phyloP scores from a whole-genome alignment of 2,888 invertebrate genomes.

The Chouioia cunea region DNA sequence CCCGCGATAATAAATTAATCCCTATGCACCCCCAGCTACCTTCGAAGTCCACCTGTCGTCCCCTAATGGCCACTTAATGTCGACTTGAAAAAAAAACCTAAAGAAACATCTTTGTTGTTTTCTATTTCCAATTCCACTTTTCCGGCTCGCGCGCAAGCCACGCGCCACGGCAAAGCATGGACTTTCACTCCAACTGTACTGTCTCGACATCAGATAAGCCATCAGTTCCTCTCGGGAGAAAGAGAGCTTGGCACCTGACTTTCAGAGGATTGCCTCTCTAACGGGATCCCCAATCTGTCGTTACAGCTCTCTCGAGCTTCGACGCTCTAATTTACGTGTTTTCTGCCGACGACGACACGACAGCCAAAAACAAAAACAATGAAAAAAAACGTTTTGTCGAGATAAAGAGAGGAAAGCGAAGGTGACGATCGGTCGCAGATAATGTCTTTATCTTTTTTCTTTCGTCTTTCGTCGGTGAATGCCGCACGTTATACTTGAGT shows the following conservation, averaged over 20 bases:
- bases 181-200: slow-evolving; percentile 42
- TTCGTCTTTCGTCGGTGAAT: no score
- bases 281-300: slow-evolving; percentile 37
- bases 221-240: background rate
- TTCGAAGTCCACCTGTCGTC: slow-evolving; percentile 43
- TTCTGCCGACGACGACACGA: background rate
- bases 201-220: slow-evolving; percentile 33
- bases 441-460: no score
- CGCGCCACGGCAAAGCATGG: background rate
- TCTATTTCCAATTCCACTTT: slow-evolving; percentile 6
- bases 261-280: slow-evolving; percentile 25
- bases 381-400: background rate
- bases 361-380: background rate
- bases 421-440: background rate
- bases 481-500: no score
- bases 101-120: slow-evolving; percentile 52
- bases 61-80: slow-evolving; percentile 52
- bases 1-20: slow-evolving; percentile 59
- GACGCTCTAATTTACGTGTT: slow-evolving; percentile 24
- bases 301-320: slow-evolving; percentile 8
- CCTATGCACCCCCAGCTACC: slow-evolving; percentile 17
- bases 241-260: slow-evolving; percentile 38
- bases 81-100: slow-evolving; percentile 14
- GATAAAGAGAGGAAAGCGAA: background rate
- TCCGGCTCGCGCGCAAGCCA: background rate